Evolutionary conservation across 2,113 vertebrate genomes (phyloP), one percentile per base, ranked within the genome.

Genomic region (Notarius quadriscutis): DNA sequence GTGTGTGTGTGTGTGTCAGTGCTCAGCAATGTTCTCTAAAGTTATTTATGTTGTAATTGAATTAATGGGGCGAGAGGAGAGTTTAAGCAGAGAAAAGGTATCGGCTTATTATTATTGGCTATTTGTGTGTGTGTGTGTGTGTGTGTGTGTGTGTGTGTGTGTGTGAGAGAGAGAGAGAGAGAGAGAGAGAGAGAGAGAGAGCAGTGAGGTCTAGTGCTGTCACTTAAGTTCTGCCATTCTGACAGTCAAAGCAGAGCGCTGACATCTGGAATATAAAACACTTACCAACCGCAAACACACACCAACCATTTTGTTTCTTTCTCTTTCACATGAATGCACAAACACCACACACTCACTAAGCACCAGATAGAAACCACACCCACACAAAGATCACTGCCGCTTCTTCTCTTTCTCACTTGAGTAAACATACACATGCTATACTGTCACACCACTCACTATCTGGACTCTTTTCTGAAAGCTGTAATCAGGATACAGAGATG

Each of bases 401-500:
- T 90, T 72, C 53, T 74, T 58, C 34, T 80, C 75, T 72, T 82
- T 87, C 58, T 83, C 81, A 88, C 88, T 87, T 82, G 85, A 87
- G 83, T 74, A 87, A 86, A 90, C 88, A 87, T 87, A 51, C 87
- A 90, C 27, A 87, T 80, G 85, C 86, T 90, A 91, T 90, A 90
- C 91, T 88, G 89, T 71, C 86, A 84, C 89, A 90, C 88, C 86
- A 86, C 89, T 86, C 92, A 90, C 84, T 91, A 65, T 88, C 92
- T 89, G 87, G 91, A 92, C 93, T 94, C 91, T 90, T 90, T 82
- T 92, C 88, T 91, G 91, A 90, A 72, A 48, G 86, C 91, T 88
- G 91, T 95, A 94, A 95, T 94, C 94, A 93, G 92, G 91, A 91
- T 90, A 93, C 93, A 90, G 89, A 94, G 92, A 95, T 92, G 90